Conservation (phyloP, 2,888 invertebrate species). For the Leptopilina myrica region DNA sequence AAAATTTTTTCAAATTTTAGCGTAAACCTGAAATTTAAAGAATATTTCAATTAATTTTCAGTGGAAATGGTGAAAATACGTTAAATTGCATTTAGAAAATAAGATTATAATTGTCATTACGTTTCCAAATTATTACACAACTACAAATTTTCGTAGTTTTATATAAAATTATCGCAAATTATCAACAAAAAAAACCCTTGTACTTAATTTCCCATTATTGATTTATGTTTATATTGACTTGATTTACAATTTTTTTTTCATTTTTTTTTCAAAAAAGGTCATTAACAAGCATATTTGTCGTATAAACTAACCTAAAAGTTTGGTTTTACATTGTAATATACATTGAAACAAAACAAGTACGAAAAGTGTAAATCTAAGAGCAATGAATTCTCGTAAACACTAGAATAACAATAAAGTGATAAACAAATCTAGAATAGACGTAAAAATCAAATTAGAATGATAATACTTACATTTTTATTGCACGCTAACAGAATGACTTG, state of each 20-base stretch:
- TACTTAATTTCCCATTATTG: not conserved
- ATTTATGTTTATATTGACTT: not conserved
- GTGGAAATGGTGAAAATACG: no score
- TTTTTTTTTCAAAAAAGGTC: not conserved
- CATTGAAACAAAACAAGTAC: slow-evolving; percentile 3
- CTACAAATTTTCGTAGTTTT: no score
- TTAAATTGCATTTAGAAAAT: no score
- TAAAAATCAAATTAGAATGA: not conserved
- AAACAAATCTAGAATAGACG: not conserved
- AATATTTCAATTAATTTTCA: not conserved
- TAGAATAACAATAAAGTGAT: not conserved
- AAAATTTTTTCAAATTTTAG: not conserved
- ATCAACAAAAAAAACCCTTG: no score
- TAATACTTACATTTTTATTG: not conserved
- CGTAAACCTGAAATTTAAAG: not conserved
- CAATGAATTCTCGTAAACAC: not conserved
- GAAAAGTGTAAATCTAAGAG: not conserved
- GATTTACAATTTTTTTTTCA: not conserved
- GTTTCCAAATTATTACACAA: no score
- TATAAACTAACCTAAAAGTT: not conserved
- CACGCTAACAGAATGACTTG: not conserved
- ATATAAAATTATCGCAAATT: no score
- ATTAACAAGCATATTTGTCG: not conserved
- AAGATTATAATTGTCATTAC: no score
- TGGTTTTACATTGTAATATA: not conserved